Base-by-base conservation (phyloP, 2,797 vertebrate genomes). In the Arnoldichthys spilopterus region DNA sequence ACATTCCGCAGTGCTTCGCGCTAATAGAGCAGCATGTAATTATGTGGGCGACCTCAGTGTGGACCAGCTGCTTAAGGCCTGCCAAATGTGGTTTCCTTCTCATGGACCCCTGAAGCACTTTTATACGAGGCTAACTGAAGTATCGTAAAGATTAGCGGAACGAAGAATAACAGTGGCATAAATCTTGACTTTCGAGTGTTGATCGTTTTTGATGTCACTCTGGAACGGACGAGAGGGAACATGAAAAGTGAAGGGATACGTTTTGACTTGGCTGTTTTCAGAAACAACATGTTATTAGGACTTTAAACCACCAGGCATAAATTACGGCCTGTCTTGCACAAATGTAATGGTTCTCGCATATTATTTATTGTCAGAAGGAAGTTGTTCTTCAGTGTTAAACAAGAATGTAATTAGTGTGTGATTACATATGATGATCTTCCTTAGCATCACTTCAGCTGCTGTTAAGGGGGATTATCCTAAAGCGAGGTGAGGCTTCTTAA, bases 391-490 rank as follows among this genome's bases (percentile, higher is more conserved):
- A 53, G 47, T 58, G 69, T 83, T 74, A 54, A 77, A 75, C 61
- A 83, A 76, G 64, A 70, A 78, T 75, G 75, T 83, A 84, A 83
- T 85, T 84, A 80, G 69, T 24, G 2, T 51, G 37, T 53, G 69
- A 82, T 78, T 76, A 63, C 64, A 68, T 37, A 49, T 80, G 45
- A 69, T 72, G 62, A 64, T 78, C 75, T 70, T 61, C 68, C 67
- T 67, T 59, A 84, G 81, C 68, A 73, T 77, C 58, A 74, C 49
- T 58, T 51, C 56, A 24, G 53, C 67, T 77, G 45, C 28, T 49
- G 49, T 78, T 51, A 20, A 40, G n/a, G 24, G 71, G 28, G 63
- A 56, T 67, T 74, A 68, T 67, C 51, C 37, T 20, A 66, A 26
- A 54, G 43, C 28, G 37, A 62, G 22, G 43, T 59, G 26, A 59